Percentiles rank a stretch among this genome's conserved stretches.
phyloP scores from a whole-genome alignment of 2,888 invertebrate species.

The Emesis russula region DNA sequence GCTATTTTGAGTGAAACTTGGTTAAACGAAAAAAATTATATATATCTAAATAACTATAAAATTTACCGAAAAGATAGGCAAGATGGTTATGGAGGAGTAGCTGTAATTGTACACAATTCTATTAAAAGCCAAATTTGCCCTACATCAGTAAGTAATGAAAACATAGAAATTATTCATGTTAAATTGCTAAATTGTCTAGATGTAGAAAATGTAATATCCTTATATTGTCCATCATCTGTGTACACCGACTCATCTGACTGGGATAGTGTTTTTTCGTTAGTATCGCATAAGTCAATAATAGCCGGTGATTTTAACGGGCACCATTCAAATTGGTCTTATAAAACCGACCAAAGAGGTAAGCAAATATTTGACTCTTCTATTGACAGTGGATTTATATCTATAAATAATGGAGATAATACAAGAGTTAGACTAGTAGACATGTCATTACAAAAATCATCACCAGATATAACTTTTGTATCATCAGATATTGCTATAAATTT shows the following conservation, averaged over 20 bases:
- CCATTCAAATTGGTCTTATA: conserved; percentile 37
- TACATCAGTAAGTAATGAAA: not conserved
- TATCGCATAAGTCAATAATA: conserved; percentile 16
- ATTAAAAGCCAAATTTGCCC: conserved; percentile 9
- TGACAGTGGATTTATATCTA: conserved; percentile 25
- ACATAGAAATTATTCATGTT: conserved; percentile 17
- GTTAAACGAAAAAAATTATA: not conserved
- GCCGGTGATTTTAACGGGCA: conserved; percentile 48
- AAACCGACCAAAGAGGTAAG: conserved; percentile 34
- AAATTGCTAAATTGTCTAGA: conserved; percentile 7
- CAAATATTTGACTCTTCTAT: conserved; percentile 35
- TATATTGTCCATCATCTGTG: conserved; percentile 49
- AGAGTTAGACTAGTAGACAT: conserved; percentile 23
- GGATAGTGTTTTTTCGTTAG: conserved; percentile 37
- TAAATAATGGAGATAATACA: conserved; percentile 18
- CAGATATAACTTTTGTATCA: conserved; percentile 60
- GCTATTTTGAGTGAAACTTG: conserved; percentile 31
- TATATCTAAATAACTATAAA: conserved; percentile 10
- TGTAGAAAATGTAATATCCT: conserved; percentile 37
- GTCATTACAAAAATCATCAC: conserved; percentile 21
- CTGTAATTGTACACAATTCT: conserved; percentile 23
- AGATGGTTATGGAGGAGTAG: conserved; percentile 34
- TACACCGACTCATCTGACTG: conserved; percentile 31
- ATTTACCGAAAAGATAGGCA: conserved; percentile 3
- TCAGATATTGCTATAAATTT: conserved; percentile 56